Percentiles rank a stretch among this genome's conserved stretches.
These are phyloP conservation scores for Rhynchotus rufescens DNA, from an alignment of 2,797 vertebrate species.

Conservation along the genomic window DNA sequence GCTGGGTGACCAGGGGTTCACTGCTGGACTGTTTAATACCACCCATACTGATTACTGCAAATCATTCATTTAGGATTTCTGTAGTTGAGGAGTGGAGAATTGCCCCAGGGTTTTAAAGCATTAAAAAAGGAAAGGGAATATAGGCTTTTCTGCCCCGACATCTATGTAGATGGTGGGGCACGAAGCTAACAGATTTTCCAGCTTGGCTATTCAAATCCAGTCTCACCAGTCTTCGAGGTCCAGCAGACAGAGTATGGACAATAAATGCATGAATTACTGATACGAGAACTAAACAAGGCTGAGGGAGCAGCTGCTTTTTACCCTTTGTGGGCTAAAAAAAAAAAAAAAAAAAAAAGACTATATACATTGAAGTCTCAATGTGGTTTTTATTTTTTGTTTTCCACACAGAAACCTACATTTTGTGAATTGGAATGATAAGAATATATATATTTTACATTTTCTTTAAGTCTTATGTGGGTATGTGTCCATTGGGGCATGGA, in stretches of 20 bases:
- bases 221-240: no score
- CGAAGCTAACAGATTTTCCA: background rate
- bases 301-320: background rate
- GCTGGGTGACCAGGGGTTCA: slow-evolving; percentile 81
- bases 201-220: background rate
- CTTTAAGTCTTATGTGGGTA: background rate
- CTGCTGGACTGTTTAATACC: slow-evolving; percentile 68
- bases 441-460: rapidly evolving
- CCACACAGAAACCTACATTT: background rate
- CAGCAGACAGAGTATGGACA: background rate
- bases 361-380: background rate
- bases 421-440: background rate
- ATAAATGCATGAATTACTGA: no score
- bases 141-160: background rate
- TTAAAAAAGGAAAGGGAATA: no score
- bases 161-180: background rate
- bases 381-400: background rate
- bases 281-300: no score
- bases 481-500: background rate
- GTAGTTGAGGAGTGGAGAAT: background rate
- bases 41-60: background rate
- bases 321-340: background rate
- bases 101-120: background rate
- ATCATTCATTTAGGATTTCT: background rate
- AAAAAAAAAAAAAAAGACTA: background rate